Percentiles rank a stretch among this genome's conserved stretches.
phyloP scores from a whole-genome alignment of 92 coral and sea anemone species.

The Micromussa lordhowensis region DNA sequence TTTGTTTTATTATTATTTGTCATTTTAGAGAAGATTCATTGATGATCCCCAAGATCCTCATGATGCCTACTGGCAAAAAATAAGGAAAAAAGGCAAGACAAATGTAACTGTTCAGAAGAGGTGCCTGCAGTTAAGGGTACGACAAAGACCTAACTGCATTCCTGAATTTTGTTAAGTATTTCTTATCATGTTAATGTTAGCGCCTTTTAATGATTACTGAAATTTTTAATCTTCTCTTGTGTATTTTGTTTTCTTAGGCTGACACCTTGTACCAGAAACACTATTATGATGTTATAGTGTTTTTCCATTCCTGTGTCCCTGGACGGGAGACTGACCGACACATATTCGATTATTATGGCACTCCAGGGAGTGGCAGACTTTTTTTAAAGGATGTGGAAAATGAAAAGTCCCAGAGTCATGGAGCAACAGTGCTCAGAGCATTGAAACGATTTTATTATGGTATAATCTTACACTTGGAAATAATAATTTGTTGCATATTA shows the following conservation, averaged over 20 bases:
- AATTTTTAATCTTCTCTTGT: neutral
- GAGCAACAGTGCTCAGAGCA: neutral
- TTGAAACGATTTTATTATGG: neutral
- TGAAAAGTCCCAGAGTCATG: neutral
- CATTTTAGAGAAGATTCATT: constrained; percentile 11
- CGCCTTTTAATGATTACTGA: neutral
- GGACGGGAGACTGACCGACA: neutral
- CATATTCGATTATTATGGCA: neutral
- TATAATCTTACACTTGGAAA: neutral
- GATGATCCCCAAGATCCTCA: neutral
- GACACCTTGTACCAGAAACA: neutral
- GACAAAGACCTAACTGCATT: neutral
- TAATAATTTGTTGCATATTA: neutral
- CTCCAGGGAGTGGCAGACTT: neutral
- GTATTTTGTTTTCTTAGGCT: neutral
- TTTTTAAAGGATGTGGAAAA: neutral
- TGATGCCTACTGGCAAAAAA: neutral
- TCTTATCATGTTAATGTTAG: neutral
- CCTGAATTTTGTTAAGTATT: neutral
- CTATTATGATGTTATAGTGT: neutral
- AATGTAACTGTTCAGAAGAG: neutral
- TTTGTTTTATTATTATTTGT: constrained; percentile 10
- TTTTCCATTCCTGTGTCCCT: neutral
- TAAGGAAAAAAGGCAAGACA: neutral
- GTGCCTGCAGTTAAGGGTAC: neutral